These are phyloP conservation scores for Phrynocephalus forsythii DNA, from an alignment of 2,797 vertebrate species.

Conservation along the genomic window DNA sequence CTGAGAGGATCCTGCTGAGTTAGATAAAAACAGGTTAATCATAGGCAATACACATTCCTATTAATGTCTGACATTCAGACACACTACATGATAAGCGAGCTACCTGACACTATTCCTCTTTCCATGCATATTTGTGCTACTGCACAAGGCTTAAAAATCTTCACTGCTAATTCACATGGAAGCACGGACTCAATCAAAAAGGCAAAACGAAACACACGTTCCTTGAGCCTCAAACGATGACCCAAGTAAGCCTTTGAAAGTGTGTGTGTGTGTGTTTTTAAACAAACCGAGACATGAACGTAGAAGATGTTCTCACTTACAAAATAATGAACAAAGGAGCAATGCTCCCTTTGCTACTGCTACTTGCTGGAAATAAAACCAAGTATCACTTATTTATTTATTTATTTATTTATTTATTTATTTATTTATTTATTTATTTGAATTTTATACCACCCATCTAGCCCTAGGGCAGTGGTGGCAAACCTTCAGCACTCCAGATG, in stretches of 20 bases:
- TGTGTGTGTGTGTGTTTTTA: background rate
- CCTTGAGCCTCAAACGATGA: background rate
- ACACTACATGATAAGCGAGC: too few species aligned
- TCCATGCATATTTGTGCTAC: background rate
- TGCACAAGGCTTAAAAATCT: background rate
- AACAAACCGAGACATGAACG: background rate
- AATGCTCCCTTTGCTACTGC: background rate
- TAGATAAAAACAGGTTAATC: too few species aligned
- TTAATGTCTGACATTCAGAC: too few species aligned
- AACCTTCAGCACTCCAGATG: background rate
- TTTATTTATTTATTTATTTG: too few species aligned
- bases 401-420: too few species aligned
- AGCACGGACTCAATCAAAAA: background rate
- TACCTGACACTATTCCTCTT: background rate
- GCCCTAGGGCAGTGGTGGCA: background rate
- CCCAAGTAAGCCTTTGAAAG: background rate
- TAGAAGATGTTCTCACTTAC: background rate
- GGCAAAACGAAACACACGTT: background rate
- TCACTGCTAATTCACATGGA: background rate
- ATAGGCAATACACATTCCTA: too few species aligned
- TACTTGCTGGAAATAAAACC: background rate
- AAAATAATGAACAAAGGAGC: background rate
- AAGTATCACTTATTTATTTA: background rate
- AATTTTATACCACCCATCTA: too few species aligned
- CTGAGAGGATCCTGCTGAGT: too few species aligned